A percentile compares a stretch with the other conserved stretches of the same genome.
These are phyloP conservation scores for Rhinichthys klamathensis DNA, from an alignment of 2,113 vertebrate species.

Conservation along the genomic window DNA sequence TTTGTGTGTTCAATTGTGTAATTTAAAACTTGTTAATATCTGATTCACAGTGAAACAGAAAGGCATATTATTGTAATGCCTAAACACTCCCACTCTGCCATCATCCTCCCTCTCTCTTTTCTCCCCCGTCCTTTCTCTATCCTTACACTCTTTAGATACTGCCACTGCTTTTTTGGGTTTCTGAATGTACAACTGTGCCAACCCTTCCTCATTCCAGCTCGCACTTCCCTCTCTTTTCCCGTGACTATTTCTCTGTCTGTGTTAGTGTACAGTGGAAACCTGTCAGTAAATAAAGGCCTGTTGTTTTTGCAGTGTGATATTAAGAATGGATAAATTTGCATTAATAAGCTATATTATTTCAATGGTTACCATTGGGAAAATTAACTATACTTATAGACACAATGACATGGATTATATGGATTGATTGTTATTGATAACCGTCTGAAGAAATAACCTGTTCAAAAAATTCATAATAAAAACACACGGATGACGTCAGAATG, in stretches of 20 bases:
- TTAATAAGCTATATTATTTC: conserved; percentile 78
- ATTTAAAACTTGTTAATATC: conserved; percentile 76
- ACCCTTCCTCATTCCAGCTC: conserved; percentile 60
- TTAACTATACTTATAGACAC: conserved; percentile 76
- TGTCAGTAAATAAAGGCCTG: conserved; percentile 81
- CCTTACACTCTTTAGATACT: conserved; percentile 51
- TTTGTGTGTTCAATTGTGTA: conserved; percentile 81
- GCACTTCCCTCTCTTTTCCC: conserved; percentile 53
- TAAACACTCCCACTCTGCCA: conserved; percentile 54
- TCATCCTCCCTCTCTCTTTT: conserved; percentile 39
- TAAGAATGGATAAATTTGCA: conserved; percentile 78
- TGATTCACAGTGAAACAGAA: conserved; percentile 71
- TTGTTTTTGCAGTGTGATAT: conserved; percentile 79
- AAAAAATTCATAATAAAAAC: conserved; percentile 84
- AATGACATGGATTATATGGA: conserved; percentile 72
- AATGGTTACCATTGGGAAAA: conserved; percentile 73
- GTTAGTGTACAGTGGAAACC: conserved; percentile 82
- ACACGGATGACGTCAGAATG: conserved; percentile 72
- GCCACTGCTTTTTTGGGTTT: conserved; percentile 53
- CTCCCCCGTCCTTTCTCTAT: conserved; percentile 16
- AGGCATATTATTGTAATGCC: conserved; percentile 73
- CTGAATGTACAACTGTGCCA: conserved; percentile 72
- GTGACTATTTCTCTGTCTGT: conserved; percentile 80
- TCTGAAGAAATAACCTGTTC: conserved; percentile 69
- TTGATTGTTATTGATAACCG: conserved; percentile 76